These are phyloP conservation scores for Malurus splendens DNA, from an alignment of 2,797 vertebrate genomes.

Conservation along the genomic window DNA sequence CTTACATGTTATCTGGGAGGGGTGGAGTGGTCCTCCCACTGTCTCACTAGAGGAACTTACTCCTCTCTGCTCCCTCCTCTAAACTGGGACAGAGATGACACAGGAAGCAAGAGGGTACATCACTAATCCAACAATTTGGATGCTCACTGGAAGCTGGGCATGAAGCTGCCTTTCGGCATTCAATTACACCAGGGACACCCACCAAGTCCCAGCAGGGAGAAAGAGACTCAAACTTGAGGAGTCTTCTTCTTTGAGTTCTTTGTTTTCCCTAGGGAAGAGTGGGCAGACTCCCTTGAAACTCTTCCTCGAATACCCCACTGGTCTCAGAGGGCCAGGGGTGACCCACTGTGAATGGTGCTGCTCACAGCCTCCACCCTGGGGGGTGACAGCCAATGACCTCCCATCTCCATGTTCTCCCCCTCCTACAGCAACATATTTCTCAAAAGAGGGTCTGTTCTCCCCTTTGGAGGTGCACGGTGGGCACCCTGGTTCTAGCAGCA, in stretches of 20 bases:
- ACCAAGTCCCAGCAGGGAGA: neutral
- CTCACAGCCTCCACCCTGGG: neutral
- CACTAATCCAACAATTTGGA: neutral
- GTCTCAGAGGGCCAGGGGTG: neutral
- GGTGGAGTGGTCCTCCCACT: neutral
- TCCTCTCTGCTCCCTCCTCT: neutral
- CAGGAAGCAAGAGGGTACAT: neutral
- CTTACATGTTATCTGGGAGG: neutral
- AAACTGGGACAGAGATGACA: neutral
- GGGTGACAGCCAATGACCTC: neutral
- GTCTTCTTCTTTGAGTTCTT: neutral
- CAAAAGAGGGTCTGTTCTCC: neutral
- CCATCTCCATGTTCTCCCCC: neutral
- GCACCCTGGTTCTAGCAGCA: neutral
- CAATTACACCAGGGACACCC: neutral
- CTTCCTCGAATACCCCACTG: neutral
- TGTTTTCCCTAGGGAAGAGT: neutral
- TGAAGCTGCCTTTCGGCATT: neutral
- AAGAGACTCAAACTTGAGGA: neutral
- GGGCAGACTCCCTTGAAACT: neutral
- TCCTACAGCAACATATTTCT: neutral
- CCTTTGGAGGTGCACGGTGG: rapidly evolving
- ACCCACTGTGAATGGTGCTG: rapidly evolving
- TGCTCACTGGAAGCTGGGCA: neutral
- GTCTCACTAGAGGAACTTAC: neutral